Evolutionary conservation across 2,888 invertebrate genomes (phyloP), one percentile per base, ranked within the genome.

Genomic region (Phlogophora meticulosa): DNA sequence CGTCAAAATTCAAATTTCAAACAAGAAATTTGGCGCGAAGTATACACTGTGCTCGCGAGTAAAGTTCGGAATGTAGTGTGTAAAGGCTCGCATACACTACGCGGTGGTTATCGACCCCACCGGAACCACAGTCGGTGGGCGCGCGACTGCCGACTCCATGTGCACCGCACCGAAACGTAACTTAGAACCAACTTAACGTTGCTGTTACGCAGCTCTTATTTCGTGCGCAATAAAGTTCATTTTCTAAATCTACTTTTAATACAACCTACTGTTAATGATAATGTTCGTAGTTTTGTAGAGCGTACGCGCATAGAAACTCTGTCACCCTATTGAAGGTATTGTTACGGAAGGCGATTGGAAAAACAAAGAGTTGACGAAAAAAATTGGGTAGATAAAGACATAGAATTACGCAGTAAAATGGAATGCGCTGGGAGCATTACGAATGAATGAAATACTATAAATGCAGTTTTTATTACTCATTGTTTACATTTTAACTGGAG

Each of bases 71-170:
- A 88, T 88, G 89, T 84, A 86, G 84, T 86, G 80, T 78, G 89
- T 93, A 90, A 93, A 91, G 93, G 89, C 83, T 83, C 84, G 91
- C 85, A 87, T 87, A 91, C 92, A 92, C 92, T 78, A 72, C 81
- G 79, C 85, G 76, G 81, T 91, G 91, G 94, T 94, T 94, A 95
- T 94, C 94, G 95, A 94, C 95, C 95, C 95, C 91, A 95, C 96
- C 95, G 96, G 96, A 96, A 95, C 93, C 93, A 95, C 95, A 95
- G 88, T 95, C 92, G 92, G 92, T 94, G 92, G 92, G 87, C 92
- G 91, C 90, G 91, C 92, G 93, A 93, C 94, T 94, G 92, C 87
- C 93, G 92, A 91, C 88, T 90, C 88, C 91, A 88, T 94, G 94
- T 95, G 93, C 94, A 95, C 88, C 87, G 90, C 93, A 93, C 95